phyloP scores from a whole-genome alignment of 2,113 vertebrate genomes.

The Anolis sagrei region DNA sequence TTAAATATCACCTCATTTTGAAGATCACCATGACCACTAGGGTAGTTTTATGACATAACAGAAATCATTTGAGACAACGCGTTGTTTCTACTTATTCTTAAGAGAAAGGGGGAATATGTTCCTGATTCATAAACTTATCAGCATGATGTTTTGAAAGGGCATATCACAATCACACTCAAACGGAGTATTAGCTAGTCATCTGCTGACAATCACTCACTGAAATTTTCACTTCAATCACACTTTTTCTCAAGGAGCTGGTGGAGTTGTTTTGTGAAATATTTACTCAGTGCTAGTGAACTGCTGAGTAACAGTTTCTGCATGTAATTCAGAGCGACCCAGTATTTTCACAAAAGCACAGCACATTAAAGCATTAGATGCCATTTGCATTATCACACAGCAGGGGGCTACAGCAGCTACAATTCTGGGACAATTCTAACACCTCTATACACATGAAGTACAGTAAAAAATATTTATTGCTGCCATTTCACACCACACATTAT shows the following conservation, averaged over 20 bases:
- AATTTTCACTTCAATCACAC: conserved; percentile 36
- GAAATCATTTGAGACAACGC: background rate
- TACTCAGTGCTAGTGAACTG: background rate
- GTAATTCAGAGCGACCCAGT: conserved; percentile 40
- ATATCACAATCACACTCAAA: conserved; percentile 31
- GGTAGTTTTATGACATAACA: background rate
- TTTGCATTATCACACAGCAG: conserved; percentile 84
- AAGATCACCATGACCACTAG: background rate
- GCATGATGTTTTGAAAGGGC: conserved; percentile 41
- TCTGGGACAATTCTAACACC: conserved; percentile 68
- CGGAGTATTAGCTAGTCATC: conserved; percentile 20
- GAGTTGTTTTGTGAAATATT: conserved; percentile 19
- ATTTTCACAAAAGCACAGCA: conserved; percentile 45
- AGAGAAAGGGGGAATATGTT: background rate
- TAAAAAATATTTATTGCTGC: conserved; percentile 60
- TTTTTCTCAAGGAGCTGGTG: conserved; percentile 42
- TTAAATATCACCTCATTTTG: background rate
- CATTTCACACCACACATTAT: conserved; percentile 46
- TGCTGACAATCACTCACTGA: conserved; percentile 32
- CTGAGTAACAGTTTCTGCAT: conserved; percentile 34
- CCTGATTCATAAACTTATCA: background rate
- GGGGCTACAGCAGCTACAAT: conserved; percentile 78
- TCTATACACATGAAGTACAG: conserved; percentile 53
- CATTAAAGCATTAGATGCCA: conserved; percentile 74
- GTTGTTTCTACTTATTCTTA: conserved; percentile 8